These are phyloP conservation scores for Peromyscus nudipes DNA, from an alignment of 2,797 vertebrate genomes.

Conservation along the genomic window DNA sequence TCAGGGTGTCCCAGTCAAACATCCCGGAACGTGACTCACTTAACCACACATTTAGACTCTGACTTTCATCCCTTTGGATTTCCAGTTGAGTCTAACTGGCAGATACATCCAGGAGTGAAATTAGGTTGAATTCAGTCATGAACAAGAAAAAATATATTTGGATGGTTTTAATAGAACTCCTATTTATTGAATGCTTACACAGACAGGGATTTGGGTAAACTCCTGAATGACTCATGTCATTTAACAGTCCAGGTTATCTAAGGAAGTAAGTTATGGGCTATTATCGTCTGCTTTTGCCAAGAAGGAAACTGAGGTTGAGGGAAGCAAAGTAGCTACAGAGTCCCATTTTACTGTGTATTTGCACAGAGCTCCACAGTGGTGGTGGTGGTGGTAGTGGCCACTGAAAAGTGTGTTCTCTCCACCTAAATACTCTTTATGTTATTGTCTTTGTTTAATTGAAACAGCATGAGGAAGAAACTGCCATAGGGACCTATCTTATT, in stretches of 20 bases:
- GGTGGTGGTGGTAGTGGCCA: neutral
- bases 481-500: neutral
- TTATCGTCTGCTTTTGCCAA: neutral
- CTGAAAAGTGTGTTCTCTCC: neutral
- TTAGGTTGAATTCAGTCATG: neutral
- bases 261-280: neutral
- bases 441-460: neutral
- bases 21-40: neutral
- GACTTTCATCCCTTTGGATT: neutral
- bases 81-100: constrained; percentile 6
- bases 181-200: neutral
- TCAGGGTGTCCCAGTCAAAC: neutral
- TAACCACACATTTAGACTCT: neutral
- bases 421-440: neutral
- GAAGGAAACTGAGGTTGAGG: neutral
- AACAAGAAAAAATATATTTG: constrained; percentile 5
- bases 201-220: neutral
- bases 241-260: neutral
- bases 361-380: neutral
- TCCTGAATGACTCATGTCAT: neutral
- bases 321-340: neutral
- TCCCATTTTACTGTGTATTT: neutral
- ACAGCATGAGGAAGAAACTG: neutral
- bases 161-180: neutral
- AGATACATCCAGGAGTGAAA: constrained; percentile 12